phyloP scores from a whole-genome alignment of 2,797 vertebrate genomes.

The Zenarchopterus dispar region DNA sequence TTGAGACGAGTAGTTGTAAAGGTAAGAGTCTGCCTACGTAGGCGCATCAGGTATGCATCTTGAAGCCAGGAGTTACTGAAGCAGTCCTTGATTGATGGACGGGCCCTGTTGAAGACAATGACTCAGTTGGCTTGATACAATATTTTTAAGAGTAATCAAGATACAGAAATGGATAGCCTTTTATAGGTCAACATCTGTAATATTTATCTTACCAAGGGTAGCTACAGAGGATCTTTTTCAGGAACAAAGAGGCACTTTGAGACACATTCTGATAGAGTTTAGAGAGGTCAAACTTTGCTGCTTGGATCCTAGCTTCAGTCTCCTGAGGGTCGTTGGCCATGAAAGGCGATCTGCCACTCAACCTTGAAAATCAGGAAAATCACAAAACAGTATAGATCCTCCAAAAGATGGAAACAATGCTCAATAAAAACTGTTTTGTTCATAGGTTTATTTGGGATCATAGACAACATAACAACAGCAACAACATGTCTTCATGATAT shows the following conservation, averaged over 20 bases:
- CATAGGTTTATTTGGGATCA: background rate
- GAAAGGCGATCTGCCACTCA: slow-evolving; percentile 94
- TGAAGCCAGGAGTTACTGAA: slow-evolving; percentile 96
- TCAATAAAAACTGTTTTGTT: background rate
- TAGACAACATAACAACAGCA: too few species aligned
- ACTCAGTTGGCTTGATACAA: background rate
- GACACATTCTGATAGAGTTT: slow-evolving; percentile 98
- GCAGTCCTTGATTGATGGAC: slow-evolving; percentile 95
- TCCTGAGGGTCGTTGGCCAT: slow-evolving; percentile 88
- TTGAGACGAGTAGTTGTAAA: slow-evolving; percentile 97
- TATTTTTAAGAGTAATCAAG: too few species aligned
- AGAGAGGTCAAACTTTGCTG: slow-evolving; percentile 94
- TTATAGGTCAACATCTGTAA: background rate
- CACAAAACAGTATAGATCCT: background rate
- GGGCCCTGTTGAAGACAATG: slow-evolving; percentile 83
- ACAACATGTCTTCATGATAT: too few species aligned
- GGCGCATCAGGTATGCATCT: slow-evolving; percentile 97
- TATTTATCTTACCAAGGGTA: slow-evolving; percentile 90
- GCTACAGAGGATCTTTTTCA: slow-evolving; percentile 94
- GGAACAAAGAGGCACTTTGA: slow-evolving; percentile 95
- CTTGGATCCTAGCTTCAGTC: slow-evolving; percentile 91
- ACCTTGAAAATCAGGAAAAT: slow-evolving; percentile 77
- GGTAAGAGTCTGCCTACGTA: slow-evolving; percentile 95
- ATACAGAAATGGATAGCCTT: too few species aligned
- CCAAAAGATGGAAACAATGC: background rate